Conservation (phyloP, 2,113 vertebrate genomes). For the Rynchops niger region DNA sequence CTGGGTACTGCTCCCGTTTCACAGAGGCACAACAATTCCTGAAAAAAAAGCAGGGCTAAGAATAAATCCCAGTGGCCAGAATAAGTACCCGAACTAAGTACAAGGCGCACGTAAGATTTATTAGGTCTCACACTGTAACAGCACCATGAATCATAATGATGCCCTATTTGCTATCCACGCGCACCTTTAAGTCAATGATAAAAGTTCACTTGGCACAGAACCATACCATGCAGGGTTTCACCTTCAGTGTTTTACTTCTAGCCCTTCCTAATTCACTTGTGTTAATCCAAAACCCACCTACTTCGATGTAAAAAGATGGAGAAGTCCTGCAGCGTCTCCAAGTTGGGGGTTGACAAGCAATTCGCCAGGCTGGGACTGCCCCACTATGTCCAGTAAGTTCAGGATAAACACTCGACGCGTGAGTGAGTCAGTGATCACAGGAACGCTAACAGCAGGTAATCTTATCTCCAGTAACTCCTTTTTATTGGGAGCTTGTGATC, state of each 20-base stretch:
- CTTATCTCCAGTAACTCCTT: neutral
- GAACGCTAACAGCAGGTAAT: neutral
- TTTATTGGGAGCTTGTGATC: neutral
- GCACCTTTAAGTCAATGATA: neutral
- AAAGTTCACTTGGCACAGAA: neutral
- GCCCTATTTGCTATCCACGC: neutral
- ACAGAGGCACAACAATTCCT: neutral
- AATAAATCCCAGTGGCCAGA: slow-evolving; percentile 10
- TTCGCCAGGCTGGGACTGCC: accelerated
- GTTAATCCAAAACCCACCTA: neutral
- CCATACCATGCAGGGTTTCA: neutral
- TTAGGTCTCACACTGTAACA: neutral
- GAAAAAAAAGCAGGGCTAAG: neutral
- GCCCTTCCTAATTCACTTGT: neutral
- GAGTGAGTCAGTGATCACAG: neutral
- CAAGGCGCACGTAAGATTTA: neutral
- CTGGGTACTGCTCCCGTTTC: neutral
- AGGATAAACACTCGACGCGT: neutral
- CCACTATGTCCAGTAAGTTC: neutral
- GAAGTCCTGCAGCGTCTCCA: neutral
- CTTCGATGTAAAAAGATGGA: neutral
- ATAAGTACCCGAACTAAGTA: neutral
- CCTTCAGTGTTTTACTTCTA: neutral
- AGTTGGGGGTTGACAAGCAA: neutral
- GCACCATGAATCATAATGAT: neutral